These are phyloP conservation scores for Hyperoplus lanceolatus DNA, from an alignment of 2,797 vertebrate genomes.

Conservation along the genomic window DNA sequence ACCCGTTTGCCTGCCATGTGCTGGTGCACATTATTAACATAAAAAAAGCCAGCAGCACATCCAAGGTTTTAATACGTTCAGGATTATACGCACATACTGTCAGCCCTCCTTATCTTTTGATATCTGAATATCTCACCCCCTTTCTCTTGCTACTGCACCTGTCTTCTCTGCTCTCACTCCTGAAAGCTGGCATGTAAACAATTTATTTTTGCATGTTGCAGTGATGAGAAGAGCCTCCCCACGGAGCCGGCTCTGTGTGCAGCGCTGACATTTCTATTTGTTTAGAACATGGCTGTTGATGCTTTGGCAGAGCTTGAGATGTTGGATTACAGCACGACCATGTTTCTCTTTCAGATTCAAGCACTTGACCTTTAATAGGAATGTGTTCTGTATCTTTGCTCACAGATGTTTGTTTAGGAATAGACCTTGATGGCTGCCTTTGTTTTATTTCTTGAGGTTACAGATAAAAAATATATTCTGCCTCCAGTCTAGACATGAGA, in stretches of 20 bases:
- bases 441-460: slow-evolving; percentile 46
- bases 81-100: slow-evolving; percentile 51
- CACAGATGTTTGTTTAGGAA: slow-evolving; percentile 70
- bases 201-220: slow-evolving; percentile 46
- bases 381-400: slow-evolving; percentile 60
- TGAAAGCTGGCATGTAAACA: slow-evolving; percentile 60
- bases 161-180: slow-evolving; percentile 26
- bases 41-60: slow-evolving; percentile 63
- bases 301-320: slow-evolving; percentile 54
- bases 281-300: slow-evolving; percentile 49
- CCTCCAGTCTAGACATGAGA: slow-evolving; percentile 52
- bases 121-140: slow-evolving; percentile 19
- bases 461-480: slow-evolving; percentile 34
- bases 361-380: slow-evolving; percentile 68
- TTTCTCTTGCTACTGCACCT: slow-evolving; percentile 37
- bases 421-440: slow-evolving; percentile 34
- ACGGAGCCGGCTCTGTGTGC: slow-evolving; percentile 53
- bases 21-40: slow-evolving; percentile 70
- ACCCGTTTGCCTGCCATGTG: slow-evolving; percentile 60
- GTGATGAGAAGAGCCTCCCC: slow-evolving; percentile 53
- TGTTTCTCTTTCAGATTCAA: slow-evolving; percentile 67
- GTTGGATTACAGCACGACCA: slow-evolving; percentile 57
- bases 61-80: slow-evolving; percentile 60
- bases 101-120: slow-evolving; percentile 21
- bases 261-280: slow-evolving; percentile 65